phyloP scores from a whole-genome alignment of 2,113 vertebrate species.

The Hiodon tergisus region DNA sequence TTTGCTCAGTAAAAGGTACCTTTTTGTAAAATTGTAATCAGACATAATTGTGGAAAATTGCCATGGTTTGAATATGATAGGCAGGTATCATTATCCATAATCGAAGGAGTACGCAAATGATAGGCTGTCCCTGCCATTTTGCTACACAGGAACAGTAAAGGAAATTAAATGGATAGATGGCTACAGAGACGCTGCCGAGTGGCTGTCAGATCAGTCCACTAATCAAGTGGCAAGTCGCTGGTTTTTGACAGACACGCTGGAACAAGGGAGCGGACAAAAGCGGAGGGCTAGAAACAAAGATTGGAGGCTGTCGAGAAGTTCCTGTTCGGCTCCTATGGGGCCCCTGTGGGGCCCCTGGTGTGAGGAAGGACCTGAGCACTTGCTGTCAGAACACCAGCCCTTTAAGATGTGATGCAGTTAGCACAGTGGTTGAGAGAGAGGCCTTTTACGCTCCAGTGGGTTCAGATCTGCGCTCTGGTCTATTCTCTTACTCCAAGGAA shows the following conservation, averaged over 20 bases:
- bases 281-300: not conserved
- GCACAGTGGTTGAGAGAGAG: not conserved
- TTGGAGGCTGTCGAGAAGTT: too few species aligned
- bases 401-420: not conserved
- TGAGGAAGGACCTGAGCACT: not conserved
- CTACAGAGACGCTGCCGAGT: not conserved
- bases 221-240: not conserved
- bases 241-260: not conserved
- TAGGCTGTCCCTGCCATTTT: not conserved
- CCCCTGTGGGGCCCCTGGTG: not conserved
- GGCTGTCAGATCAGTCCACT: not conserved
- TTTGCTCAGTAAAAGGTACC: not conserved
- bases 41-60: conserved; percentile 13
- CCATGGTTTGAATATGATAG: conserved; percentile 7
- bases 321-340: not conserved
- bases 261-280: not conserved
- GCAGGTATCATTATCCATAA: conserved; percentile 1
- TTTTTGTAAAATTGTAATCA: conserved; percentile 12
- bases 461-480: too few species aligned
- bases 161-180: not conserved
- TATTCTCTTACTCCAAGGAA: too few species aligned
- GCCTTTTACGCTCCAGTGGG: not conserved
- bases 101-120: conserved; percentile 3
- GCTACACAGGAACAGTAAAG: not conserved
- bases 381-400: not conserved